Evolutionary conservation across 2,888 invertebrate genomes (phyloP).

Genomic region (Apomyelois bistriatella): DNA sequence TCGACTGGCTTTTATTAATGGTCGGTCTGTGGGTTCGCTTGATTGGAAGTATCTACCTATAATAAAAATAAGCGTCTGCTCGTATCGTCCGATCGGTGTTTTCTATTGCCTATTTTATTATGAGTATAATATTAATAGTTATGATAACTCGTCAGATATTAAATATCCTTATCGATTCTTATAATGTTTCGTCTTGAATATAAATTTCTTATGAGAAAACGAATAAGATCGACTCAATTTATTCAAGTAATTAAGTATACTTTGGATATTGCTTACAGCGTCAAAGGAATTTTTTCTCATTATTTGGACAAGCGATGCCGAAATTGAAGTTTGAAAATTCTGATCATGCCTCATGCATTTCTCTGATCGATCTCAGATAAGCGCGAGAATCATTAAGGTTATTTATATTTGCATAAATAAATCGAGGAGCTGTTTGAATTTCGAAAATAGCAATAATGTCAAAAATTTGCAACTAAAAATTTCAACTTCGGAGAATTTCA

Average conservation of each 20-base stretch:
- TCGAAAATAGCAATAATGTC: background rate
- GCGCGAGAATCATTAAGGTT: constrained; percentile 42
- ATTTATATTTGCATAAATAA: constrained; percentile 69
- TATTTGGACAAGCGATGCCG: constrained; percentile 31
- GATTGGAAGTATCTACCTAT: constrained; percentile 28
- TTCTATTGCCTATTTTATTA: constrained; percentile 7
- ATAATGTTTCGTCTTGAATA: background rate
- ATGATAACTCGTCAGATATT: background rate
- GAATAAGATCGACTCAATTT: background rate
- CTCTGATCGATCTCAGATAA: constrained; percentile 57
- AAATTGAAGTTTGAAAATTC: constrained; percentile 44
- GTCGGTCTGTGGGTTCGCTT: constrained; percentile 25
- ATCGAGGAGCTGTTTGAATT: constrained; percentile 35
- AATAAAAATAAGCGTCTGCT: constrained; percentile 10
- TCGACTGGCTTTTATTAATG: constrained; percentile 32
- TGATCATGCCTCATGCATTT: constrained; percentile 52
- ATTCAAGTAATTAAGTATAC: constrained; percentile 12
- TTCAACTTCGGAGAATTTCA: constrained; percentile 45
- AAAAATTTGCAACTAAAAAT: background rate
- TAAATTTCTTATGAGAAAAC: background rate
- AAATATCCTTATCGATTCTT: background rate
- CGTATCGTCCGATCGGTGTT: constrained; percentile 5
- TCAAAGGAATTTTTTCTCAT: constrained; percentile 23
- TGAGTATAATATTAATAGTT: background rate
- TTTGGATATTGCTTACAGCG: constrained; percentile 5